A percentile compares a stretch with the other conserved stretches of the same genome.
These are phyloP conservation scores for Gobiocypris rarus DNA, from an alignment of 2,113 vertebrate species.

Conservation along the genomic window DNA sequence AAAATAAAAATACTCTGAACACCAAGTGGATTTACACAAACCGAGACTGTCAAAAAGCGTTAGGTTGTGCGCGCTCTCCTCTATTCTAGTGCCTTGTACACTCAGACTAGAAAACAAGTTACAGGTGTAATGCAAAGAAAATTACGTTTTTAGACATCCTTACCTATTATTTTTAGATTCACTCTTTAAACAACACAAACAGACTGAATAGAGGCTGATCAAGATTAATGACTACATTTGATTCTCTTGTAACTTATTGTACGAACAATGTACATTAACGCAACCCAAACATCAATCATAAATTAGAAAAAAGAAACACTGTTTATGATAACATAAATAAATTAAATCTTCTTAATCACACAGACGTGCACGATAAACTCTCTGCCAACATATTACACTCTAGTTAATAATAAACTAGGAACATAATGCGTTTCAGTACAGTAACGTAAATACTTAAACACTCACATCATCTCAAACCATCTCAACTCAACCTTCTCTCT, in stretches of 20 bases:
- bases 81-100: no score
- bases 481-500: not conserved
- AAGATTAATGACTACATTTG: not conserved
- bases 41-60: no score
- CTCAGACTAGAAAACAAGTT: no score
- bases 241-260: not conserved
- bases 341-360: not conserved
- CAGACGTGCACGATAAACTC: not conserved
- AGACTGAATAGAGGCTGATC: not conserved
- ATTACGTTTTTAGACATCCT: no score
- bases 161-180: not conserved
- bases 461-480: fast-evolving
- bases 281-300: not conserved
- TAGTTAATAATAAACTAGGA: not conserved
- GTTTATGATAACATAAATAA: not conserved
- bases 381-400: not conserved
- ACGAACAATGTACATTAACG: not conserved
- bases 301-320: not conserved
- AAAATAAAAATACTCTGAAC: no score
- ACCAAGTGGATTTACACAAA: no score
- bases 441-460: not conserved
- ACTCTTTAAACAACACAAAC: not conserved
- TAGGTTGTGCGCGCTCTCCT: no score
- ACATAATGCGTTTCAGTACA: not conserved
- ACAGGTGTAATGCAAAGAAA: no score